A percentile compares a stretch with the other conserved stretches of the same genome.
These are phyloP conservation scores for Phasianus colchicus DNA, from an alignment of 2,113 vertebrate genomes.

Conservation along the genomic window DNA sequence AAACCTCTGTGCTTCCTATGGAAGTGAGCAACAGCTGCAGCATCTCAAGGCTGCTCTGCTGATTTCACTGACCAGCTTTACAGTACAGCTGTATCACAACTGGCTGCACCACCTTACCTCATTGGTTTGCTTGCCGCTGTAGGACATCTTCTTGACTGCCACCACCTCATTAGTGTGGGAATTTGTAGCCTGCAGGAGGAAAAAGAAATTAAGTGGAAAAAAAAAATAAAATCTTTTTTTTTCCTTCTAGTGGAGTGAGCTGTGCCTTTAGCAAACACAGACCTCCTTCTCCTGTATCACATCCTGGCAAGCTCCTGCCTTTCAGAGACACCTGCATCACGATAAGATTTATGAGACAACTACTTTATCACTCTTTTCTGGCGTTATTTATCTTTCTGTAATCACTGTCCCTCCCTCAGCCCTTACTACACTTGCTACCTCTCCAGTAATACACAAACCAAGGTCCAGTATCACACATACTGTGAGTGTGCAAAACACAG, in stretches of 20 bases:
- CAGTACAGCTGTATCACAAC: neutral
- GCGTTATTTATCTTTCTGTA: neutral
- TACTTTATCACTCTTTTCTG: neutral
- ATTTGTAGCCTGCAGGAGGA: slow-evolving; percentile 88
- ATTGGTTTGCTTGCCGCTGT: slow-evolving; percentile 95
- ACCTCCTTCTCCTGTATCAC: neutral
- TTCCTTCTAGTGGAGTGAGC: neutral
- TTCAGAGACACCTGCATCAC: neutral
- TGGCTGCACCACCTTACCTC: slow-evolving; percentile 83
- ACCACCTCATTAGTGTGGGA: slow-evolving; percentile 97
- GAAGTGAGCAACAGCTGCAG: neutral
- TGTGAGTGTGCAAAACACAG: neutral
- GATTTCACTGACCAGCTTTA: neutral
- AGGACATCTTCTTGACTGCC: slow-evolving; percentile 99
- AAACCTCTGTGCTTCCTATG: accelerated
- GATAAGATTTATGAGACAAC: neutral
- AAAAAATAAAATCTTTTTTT: neutral
- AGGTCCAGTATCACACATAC: neutral
- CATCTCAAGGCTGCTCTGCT: neutral
- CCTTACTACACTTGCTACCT: neutral
- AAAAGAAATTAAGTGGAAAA: neutral
- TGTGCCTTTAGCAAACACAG: neutral
- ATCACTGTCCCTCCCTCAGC: neutral
- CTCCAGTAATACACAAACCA: accelerated
- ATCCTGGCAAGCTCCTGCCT: neutral